A percentile compares a stretch with the other conserved stretches of the same genome.
Evolutionary conservation across 2,113 vertebrate species (phyloP).

Genomic region (Oreochromis tanganicae): DNA sequence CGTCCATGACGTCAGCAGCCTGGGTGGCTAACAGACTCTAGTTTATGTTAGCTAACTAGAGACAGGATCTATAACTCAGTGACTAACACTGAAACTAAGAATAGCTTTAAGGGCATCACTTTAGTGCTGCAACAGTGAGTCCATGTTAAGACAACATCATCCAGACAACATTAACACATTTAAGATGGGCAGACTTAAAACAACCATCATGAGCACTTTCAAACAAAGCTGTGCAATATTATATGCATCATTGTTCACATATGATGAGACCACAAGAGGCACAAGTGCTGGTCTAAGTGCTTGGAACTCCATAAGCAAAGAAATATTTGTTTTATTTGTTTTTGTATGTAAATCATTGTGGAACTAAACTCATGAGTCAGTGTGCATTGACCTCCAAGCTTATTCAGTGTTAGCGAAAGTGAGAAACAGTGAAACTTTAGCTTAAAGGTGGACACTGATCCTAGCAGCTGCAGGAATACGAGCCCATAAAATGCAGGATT

Average conservation of each 20-base stretch:
- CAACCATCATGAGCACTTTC: background rate
- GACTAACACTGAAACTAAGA: background rate
- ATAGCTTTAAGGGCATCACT: background rate
- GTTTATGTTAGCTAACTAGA: background rate
- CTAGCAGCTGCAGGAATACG: background rate
- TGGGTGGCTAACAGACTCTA: background rate
- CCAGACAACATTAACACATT: background rate
- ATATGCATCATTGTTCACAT: background rate
- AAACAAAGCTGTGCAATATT: background rate
- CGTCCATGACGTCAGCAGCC: background rate
- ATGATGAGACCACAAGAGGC: accelerated
- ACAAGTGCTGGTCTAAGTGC: background rate
- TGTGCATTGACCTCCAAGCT: background rate
- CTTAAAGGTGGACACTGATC: background rate
- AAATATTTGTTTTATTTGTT: background rate
- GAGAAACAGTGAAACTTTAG: background rate
- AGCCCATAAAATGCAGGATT: background rate
- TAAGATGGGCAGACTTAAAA: background rate
- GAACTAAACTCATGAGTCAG: background rate
- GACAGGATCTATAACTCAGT: background rate
- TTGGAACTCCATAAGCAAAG: background rate
- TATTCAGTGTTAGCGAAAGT: background rate
- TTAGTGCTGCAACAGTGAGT: background rate
- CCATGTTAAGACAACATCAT: background rate
- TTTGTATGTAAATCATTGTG: accelerated